phyloP scores from a whole-genome alignment of 2,113 vertebrate genomes.

The Mus pahari region DNA sequence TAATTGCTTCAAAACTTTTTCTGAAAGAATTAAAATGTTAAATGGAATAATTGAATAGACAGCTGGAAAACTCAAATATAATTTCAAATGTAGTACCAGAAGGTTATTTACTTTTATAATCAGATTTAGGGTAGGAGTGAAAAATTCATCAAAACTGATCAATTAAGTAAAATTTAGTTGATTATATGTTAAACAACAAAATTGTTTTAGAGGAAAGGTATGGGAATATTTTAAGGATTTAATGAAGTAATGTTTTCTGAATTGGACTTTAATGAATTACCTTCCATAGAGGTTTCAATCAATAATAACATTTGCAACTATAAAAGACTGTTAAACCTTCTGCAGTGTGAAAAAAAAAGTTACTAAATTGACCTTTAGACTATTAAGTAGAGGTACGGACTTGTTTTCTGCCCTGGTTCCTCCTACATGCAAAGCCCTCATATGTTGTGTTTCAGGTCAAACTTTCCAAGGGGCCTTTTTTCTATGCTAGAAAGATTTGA shows the following conservation, averaged over 20 bases:
- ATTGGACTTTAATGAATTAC: neutral
- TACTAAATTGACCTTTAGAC: neutral
- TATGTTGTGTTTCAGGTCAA: rapidly evolving
- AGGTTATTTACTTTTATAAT: constrained; percentile 5
- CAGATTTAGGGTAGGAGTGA: neutral
- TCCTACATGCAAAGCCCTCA: rapidly evolving
- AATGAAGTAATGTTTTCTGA: neutral
- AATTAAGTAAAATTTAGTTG: neutral
- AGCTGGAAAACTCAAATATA: neutral
- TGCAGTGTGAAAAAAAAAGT: neutral
- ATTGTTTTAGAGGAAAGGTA: neutral
- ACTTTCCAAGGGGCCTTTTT: neutral
- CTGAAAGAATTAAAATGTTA: constrained; percentile 9
- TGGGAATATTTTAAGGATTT: neutral
- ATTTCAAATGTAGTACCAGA: neutral
- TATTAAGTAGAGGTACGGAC: too few relatives aligned
- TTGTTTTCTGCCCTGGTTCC: neutral
- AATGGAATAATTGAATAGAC: neutral
- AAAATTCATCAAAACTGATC: neutral
- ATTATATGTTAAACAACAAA: constrained; percentile 12
- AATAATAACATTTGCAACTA: neutral
- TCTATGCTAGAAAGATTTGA: neutral
- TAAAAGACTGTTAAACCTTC: too few relatives aligned
- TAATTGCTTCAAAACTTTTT: neutral
- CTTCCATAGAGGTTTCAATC: neutral